Percentiles rank a stretch among this genome's conserved stretches.
These are phyloP conservation scores for Toxotes jaculatrix DNA, from an alignment of 2,113 vertebrate species.

Conservation along the genomic window DNA sequence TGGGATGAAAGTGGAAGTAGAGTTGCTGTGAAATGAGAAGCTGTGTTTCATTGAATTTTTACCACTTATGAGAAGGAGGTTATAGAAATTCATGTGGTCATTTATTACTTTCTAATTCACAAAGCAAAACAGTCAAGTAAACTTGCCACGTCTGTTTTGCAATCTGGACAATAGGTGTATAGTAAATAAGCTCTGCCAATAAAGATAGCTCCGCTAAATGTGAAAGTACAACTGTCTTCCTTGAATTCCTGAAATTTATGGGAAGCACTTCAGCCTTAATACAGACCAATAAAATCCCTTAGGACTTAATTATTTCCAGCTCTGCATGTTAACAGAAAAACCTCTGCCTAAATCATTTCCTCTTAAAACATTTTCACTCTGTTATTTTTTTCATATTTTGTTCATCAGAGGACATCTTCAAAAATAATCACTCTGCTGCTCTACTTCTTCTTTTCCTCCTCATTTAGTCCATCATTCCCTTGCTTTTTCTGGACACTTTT, in stretches of 20 bases:
- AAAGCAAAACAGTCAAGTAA: background rate
- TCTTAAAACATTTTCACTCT: background rate
- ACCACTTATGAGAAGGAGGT: constrained; percentile 14
- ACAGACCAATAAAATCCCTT: background rate
- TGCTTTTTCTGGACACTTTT: background rate
- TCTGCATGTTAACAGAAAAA: background rate
- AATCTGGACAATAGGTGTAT: background rate
- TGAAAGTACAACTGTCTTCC: constrained; percentile 20
- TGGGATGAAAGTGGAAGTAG: constrained; percentile 59
- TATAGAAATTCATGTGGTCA: background rate
- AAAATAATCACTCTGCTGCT: background rate
- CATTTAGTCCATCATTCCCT: background rate
- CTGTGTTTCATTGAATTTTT: constrained; percentile 9
- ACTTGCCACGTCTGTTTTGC: background rate
- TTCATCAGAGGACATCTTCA: background rate
- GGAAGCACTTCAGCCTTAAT: background rate
- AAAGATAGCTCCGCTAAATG: background rate
- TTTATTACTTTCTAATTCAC: constrained; percentile 14
- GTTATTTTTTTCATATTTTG: background rate
- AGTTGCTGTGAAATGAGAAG: constrained; percentile 34
- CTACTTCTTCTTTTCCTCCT: background rate
- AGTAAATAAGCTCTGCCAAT: background rate
- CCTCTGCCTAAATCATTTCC: background rate
- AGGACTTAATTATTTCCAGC: background rate
- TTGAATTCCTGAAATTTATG: background rate